These are phyloP conservation scores for Panagrolaimus sp. DNA, from an alignment of 1,140 invertebrate genomes.

Conservation along the genomic window DNA sequence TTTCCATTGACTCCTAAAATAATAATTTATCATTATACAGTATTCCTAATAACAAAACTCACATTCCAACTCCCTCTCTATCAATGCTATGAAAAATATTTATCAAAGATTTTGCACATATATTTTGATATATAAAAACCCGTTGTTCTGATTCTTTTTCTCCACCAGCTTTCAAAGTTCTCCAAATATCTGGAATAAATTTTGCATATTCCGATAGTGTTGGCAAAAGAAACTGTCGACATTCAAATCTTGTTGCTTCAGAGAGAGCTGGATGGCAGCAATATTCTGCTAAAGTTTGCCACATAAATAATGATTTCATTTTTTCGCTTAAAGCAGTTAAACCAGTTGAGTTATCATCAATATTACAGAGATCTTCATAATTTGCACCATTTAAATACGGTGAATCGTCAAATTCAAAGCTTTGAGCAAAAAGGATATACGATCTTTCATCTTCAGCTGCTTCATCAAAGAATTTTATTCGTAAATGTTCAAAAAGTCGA, in stretches of 20 bases:
- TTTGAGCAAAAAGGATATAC: neutral
- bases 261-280: neutral
- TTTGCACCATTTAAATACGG: neutral
- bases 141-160: neutral
- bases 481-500: neutral
- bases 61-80: slow-evolving; percentile 1
- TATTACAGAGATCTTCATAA: neutral
- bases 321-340: neutral
- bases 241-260: neutral
- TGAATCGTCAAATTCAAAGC: neutral
- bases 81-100: neutral
- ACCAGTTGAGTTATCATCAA: neutral
- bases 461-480: neutral
- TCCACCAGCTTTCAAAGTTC: neutral
- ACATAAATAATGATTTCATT: neutral
- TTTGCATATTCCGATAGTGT: neutral
- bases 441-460: neutral
- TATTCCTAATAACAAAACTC: neutral
- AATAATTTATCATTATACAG: neutral
- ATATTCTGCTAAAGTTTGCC: neutral
- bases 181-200: neutral
- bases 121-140: neutral
- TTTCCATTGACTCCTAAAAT: neutral
- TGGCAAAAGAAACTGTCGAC: neutral
- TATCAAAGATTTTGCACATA: neutral